A percentile compares a stretch with the other conserved stretches of the same genome.
phyloP scores from a whole-genome alignment of 2,797 vertebrate species.

The Spinus olivaceus region DNA sequence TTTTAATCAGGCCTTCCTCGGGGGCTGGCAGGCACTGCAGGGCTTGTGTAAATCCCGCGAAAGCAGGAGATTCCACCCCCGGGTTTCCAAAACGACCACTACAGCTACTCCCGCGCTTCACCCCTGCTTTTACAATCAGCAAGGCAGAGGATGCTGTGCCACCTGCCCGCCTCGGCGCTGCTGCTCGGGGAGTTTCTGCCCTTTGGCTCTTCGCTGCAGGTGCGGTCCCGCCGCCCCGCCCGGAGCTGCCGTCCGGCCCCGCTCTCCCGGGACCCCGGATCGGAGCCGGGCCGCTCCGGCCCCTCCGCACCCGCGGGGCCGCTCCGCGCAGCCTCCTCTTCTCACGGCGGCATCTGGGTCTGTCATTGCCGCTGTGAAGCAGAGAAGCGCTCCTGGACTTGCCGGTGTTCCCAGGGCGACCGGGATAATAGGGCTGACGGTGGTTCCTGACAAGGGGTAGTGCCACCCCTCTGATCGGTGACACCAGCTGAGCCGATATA shows the following conservation, averaged over 20 bases:
- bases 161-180: background rate
- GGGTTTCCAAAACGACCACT: background rate
- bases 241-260: accelerated
- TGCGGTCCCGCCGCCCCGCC: accelerated
- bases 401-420: background rate
- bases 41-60: background rate
- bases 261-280: background rate
- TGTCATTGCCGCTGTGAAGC: background rate
- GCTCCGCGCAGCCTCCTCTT: background rate
- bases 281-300: too few species aligned
- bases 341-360: background rate
- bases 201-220: accelerated
- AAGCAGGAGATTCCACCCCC: background rate
- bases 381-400: background rate
- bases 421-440: background rate
- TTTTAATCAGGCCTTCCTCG: background rate
- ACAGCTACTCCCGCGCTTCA: background rate
- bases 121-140: background rate
- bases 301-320: background rate
- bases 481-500: background rate
- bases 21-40: background rate
- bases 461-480: background rate
- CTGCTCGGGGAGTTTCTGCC: accelerated
- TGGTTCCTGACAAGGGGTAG: background rate
- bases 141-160: background rate